phyloP scores from a whole-genome alignment of 2,888 invertebrate genomes.

The Lingula anatina region DNA sequence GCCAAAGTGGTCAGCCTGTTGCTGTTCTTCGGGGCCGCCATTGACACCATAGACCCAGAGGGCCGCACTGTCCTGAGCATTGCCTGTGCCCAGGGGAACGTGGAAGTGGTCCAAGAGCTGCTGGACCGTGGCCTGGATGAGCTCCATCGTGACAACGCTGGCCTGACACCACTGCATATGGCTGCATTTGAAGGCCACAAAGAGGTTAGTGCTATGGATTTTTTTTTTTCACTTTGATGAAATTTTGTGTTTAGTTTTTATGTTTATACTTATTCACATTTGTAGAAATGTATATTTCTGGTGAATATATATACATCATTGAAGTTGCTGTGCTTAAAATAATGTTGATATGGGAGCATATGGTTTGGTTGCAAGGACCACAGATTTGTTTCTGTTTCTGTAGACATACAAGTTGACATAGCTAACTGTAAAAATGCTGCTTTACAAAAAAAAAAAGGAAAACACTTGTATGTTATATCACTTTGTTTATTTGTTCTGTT shows the following conservation, averaged over 20 bases:
- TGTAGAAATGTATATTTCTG: neutral
- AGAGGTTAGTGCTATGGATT: constrained; percentile 62
- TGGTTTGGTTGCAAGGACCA: no score
- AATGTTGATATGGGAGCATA: no score
- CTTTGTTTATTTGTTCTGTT: no score
- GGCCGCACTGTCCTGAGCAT: constrained; percentile 72
- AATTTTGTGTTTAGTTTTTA: no score
- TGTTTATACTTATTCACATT: no score
- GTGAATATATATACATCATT: neutral
- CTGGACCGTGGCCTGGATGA: constrained; percentile 64
- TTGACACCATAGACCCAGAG: constrained; percentile 90
- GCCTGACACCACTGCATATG: constrained; percentile 96
- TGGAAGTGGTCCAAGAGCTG: constrained; percentile 82
- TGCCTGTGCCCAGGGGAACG: constrained; percentile 54
- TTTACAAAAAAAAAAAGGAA: no score
- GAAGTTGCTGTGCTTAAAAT: neutral
- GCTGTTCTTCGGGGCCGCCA: constrained; percentile 92
- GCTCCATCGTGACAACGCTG: constrained; percentile 77
- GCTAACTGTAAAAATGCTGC: no score
- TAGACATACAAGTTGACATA: no score
- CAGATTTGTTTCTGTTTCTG: no score
- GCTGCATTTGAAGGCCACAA: constrained; percentile 89
- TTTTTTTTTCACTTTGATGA: no score
- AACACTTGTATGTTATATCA: no score
- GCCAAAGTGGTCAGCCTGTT: constrained; percentile 77